A percentile compares a stretch with the other conserved stretches of the same genome.
Evolutionary conservation across 2,113 vertebrate genomes (phyloP).

Genomic region (Accipiter virgatus): DNA sequence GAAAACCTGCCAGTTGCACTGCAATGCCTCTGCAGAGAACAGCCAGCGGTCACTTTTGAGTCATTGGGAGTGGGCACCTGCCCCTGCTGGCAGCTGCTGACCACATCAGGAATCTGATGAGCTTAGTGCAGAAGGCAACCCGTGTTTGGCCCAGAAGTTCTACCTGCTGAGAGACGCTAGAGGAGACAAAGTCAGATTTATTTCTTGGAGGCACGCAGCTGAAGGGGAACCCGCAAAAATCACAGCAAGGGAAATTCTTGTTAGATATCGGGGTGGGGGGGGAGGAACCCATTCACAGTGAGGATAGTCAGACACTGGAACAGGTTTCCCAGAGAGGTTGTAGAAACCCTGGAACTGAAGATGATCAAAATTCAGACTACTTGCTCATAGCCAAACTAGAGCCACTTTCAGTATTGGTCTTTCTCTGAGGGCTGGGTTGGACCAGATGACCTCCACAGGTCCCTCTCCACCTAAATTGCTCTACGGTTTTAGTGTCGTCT

Average conservation of each 20-base stretch:
- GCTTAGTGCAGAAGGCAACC: not conserved
- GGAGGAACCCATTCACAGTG: fast-evolving
- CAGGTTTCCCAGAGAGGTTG: not conserved
- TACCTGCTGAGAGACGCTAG: not conserved
- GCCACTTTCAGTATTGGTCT: not conserved
- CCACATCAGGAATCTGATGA: not conserved
- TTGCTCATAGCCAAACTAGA: not conserved
- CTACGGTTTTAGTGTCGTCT: not conserved
- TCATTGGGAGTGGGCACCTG: fast-evolving
- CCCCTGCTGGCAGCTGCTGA: not conserved
- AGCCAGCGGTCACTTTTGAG: not conserved
- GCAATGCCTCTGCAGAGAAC: not conserved
- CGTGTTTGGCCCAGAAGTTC: not conserved
- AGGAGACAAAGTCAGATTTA: not conserved
- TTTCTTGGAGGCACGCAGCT: not conserved
- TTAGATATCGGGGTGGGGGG: fast-evolving
- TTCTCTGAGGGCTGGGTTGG: not conserved
- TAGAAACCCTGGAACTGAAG: not conserved
- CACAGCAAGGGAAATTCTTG: not conserved
- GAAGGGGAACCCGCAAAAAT: not conserved
- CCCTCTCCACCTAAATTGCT: not conserved
- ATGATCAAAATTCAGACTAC: not conserved
- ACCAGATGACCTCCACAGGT: not conserved
- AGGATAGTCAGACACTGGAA: not conserved
- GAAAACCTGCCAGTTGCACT: not conserved